Base-by-base conservation (phyloP, 23 tunicate species). In the Trididemnum clinides region DNA sequence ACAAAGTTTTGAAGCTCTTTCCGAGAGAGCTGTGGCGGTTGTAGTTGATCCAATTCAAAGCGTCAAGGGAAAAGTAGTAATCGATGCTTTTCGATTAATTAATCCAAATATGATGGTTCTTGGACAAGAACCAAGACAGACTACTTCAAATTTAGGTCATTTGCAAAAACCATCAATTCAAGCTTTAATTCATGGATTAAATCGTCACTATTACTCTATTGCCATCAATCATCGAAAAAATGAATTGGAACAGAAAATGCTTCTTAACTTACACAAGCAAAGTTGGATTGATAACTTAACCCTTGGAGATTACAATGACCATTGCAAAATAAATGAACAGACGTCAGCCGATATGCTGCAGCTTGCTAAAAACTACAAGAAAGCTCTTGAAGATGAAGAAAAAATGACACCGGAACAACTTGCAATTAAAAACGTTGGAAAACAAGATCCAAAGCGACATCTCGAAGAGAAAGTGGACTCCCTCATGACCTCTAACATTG, bases 41-140 rank as follows among this genome's bases (percentile, higher is more conserved):
- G 99, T 95, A 0, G 92, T 95, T 65, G 99, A 95, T 69, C 99
- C 99, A 19, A 95, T 95, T 82, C 99, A 95, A 50, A 90, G 95
- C 78, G 99, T 95, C 1, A 95, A 95, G 72, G 99, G 99, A 77
- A 95, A 95, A 83, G 99, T 95, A 54, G 99, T 95, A 12, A 95
- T 95, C 29, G 99, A 95, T 87, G 99, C 99, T 3, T 95, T 95
- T 83, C 92, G 99, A 50, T 58, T 90, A 57, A 95, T 95, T 22
- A 90, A 90, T 66, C 95, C 99, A 15, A 90, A 95, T 51, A 95
- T 87, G 92, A 95, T 95, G 95, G 95, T 95, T 18, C 84, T 95
- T 28, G 99, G 99, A 2, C 99, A 90, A 34, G 99, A 95, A 62
- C 99, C 99, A 0, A 59, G 99, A 32, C 99, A 95, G 72, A 95